phyloP scores from a whole-genome alignment of 2,888 invertebrate species.

The Tachina lurida region DNA sequence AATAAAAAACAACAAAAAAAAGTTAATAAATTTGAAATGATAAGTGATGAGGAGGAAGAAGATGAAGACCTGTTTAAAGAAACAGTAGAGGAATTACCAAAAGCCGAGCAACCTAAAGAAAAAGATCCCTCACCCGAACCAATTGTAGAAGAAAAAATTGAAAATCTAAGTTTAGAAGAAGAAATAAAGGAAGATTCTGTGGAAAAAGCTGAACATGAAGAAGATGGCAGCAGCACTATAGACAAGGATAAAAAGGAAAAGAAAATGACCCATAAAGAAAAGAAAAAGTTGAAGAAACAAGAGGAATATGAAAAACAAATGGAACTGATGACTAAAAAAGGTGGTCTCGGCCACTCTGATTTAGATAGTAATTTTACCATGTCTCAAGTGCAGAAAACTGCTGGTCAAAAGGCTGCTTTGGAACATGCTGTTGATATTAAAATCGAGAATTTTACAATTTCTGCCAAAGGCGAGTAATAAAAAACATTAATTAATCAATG shows the following conservation, averaged over 20 bases:
- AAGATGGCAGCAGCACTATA: slow-evolving; percentile 41
- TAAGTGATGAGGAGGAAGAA: slow-evolving; percentile 77
- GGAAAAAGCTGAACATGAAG: background rate
- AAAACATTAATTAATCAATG: background rate
- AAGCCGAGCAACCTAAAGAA: slow-evolving; percentile 19
- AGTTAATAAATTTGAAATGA: slow-evolving; percentile 74
- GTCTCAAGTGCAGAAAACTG: slow-evolving; percentile 90
- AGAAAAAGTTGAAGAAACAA: slow-evolving; percentile 94
- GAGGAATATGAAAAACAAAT: slow-evolving; percentile 94
- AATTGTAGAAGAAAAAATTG: slow-evolving; percentile 79
- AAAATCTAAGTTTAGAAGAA: slow-evolving; percentile 61
- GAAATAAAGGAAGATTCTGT: slow-evolving; percentile 18
- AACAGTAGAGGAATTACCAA: slow-evolving; percentile 40
- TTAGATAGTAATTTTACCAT: slow-evolving; percentile 97
- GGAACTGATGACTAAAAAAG: slow-evolving; percentile 92
- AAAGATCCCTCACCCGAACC: slow-evolving; percentile 32
- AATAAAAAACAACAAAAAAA: slow-evolving; percentile 79
- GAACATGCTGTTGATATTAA: slow-evolving; percentile 99
- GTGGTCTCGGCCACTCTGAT: slow-evolving; percentile 94
- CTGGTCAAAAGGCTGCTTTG: slow-evolving; percentile 89
- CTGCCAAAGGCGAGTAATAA: slow-evolving; percentile 89
- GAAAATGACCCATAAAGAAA: slow-evolving; percentile 94
- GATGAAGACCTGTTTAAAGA: slow-evolving; percentile 76
- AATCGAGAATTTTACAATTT: slow-evolving; percentile 98
- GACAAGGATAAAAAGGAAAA: slow-evolving; percentile 84